Evolutionary conservation across 2,113 vertebrate genomes (phyloP), one percentile per base, ranked within the genome.

Genomic region (Okapia johnstoni): DNA sequence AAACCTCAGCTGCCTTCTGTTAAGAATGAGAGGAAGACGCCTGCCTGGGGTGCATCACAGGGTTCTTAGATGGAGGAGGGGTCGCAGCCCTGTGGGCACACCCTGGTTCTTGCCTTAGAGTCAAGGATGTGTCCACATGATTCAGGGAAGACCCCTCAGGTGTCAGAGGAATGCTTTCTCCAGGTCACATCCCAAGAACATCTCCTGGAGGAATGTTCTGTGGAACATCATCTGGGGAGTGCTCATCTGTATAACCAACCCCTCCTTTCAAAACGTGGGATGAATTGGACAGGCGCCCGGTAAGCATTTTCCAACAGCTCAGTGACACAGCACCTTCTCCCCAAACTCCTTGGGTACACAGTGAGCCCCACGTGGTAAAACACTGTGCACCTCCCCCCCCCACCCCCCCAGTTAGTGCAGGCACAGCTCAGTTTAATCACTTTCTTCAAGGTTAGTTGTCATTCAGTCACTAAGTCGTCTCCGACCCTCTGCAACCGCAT

Each of bases 321-420:
- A 4, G 28, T 6, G 81, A n/a, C 2, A 14, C 10, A 55, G 55
- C 6, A 1, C 50, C 1, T 16, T 58, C 52, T 60, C 57, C 63
- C 80, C 6, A 0, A 25, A 1, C 15, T 28, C 60, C 11, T 57
- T 5, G 4, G 0, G 28, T 1, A 2, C 28, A 7, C 63, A 0
- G 9, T 7, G 28, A 23, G 58, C 36, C 26, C 25, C 33, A 1
- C 0, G 0, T 3, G 40, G 1, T 23, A 0, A 1, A 12, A 33
- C 33, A 1, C 54, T 6, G 1, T 0, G 36, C 33, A 5, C 28
- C n/a, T n/a, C n/a, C n/a, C n/a, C n/a, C n/a, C n/a, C n/a, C n/a
- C n/a, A n/a, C n/a, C n/a, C 94, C 55, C 28, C n/a, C 46, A 12
- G 21, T 50, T 5, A 19, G 1, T 23, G 13, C n/a, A 16, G 81